Base-by-base conservation (phyloP, 1,140 invertebrate genomes). In the Bombus terrestris region DNA sequence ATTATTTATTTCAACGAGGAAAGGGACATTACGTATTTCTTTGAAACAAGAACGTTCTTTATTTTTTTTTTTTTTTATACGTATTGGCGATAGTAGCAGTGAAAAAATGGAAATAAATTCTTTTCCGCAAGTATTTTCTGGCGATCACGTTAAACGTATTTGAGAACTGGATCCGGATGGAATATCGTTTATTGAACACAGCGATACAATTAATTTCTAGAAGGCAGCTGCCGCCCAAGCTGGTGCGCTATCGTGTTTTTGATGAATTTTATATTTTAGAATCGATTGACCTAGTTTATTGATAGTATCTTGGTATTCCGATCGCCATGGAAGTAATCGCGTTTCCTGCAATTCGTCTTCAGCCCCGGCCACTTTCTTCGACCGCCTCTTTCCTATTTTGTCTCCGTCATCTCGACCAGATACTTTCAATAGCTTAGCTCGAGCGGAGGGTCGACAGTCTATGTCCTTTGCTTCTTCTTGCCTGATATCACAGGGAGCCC, bases 291-390 rank as follows among this genome's bases (percentile, higher is more conserved):
- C 96, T 37, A 96, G 91, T 90, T 95, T 95, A 15, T 94, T 95
- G 6, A 96, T 96, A 1, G 92, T 95, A 81, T 96, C 96, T 92
- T 96, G 96, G 88, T 97, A 97, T 91, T 97, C 96, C 0, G 96
- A 95, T 77, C 94, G 95, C 91, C 92, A 93, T 9, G 90, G 62
- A 15, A 89, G 85, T 43, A 89, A 13, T 15, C 64, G 79, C 32
- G 59, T 66, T n/a, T 81, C 62, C 28, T 77, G 73, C n/a, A 28
- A 47, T 9, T 85, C 81, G 3, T 87, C 85, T 15, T 82, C 85
- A 1, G 86, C 85, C 8, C 78, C 80, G 10, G 3, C 72, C 73
- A 64, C 18, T 76, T 86, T 90, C 83, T 18, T 84, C 86, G 28
- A 15, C 57, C 28, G 47, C 1, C 15, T 43, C 22, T 6, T 28